These are phyloP conservation scores for Cabera pusaria DNA, from an alignment of 2,888 invertebrate species.

Conservation along the genomic window DNA sequence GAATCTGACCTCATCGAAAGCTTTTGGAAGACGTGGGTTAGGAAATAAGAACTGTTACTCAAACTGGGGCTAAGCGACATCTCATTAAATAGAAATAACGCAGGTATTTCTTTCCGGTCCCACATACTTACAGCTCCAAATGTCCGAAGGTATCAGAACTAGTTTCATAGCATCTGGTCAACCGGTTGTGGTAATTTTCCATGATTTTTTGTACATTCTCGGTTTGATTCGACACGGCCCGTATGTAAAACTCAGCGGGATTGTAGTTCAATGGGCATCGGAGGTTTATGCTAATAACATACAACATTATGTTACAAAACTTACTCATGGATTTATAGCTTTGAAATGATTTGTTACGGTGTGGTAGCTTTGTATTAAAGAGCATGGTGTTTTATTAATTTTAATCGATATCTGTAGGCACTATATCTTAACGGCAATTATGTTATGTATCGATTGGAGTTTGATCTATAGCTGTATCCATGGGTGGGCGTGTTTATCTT, in stretches of 20 bases:
- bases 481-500: constrained; percentile 11
- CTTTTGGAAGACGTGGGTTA: constrained; percentile 19
- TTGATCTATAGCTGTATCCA: constrained; percentile 6
- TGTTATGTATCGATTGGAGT: constrained; percentile 4
- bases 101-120: constrained; percentile 11
- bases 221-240: constrained; percentile 52
- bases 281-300: constrained; percentile 82
- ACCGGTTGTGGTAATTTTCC: constrained; percentile 42
- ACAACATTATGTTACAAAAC: constrained; percentile 6
- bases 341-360: constrained; percentile 1
- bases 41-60: too few species aligned
- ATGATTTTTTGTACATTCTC: constrained; percentile 39
- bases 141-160: constrained; percentile 26
- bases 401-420: constrained; percentile 13
- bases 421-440: constrained; percentile 5
- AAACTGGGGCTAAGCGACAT: too few species aligned
- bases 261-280: constrained; percentile 90
- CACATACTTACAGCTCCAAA: constrained; percentile 42
- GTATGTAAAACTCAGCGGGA: constrained; percentile 93
- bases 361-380: constrained; percentile 2
- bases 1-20: constrained; percentile 10
- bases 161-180: constrained; percentile 27
- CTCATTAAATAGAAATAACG: too few species aligned
- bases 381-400: constrained; percentile 11
- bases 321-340: neutral